Evolutionary conservation across 2,797 vertebrate genomes (phyloP).

Genomic region (Perodicticus potto): DNA sequence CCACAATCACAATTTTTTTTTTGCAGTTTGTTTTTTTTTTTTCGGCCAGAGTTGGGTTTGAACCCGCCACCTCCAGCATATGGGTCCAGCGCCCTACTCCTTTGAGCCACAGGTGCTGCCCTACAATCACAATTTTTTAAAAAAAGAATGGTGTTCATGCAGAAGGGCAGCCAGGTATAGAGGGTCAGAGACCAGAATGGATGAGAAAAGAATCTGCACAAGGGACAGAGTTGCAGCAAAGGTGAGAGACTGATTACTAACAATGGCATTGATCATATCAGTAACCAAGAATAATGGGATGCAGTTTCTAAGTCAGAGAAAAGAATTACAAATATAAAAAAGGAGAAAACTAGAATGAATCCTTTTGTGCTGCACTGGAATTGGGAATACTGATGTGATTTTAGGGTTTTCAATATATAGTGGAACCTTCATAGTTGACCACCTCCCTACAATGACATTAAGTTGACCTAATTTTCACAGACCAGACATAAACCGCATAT

Average conservation of each 20-base stretch:
- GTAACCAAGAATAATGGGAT: background rate
- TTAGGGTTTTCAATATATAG: background rate
- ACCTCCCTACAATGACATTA: no score
- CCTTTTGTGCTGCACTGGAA: background rate
- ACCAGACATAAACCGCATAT: no score
- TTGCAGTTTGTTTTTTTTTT: no score
- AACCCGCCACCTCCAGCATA: no score
- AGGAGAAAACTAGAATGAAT: conserved; percentile 16
- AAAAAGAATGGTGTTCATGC: background rate
- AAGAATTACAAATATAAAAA: conserved; percentile 21
- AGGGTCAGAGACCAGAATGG: background rate
- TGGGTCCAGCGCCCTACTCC: no score
- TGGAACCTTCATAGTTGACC: no score
- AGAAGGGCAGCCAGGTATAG: background rate
- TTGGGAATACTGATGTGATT: background rate
- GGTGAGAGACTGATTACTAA: background rate
- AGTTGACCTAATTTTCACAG: no score
- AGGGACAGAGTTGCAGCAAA: background rate
- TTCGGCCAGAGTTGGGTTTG: no score
- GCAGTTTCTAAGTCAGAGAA: background rate
- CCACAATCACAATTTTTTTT: no score
- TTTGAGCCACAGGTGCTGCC: no score
- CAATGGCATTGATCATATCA: background rate
- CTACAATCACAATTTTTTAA: no score
- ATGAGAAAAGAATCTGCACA: background rate